Percentiles rank a stretch among this genome's conserved stretches.
Evolutionary conservation across 1,140 invertebrate species (phyloP).

Genomic region (Gonioctena quinquepunctata): DNA sequence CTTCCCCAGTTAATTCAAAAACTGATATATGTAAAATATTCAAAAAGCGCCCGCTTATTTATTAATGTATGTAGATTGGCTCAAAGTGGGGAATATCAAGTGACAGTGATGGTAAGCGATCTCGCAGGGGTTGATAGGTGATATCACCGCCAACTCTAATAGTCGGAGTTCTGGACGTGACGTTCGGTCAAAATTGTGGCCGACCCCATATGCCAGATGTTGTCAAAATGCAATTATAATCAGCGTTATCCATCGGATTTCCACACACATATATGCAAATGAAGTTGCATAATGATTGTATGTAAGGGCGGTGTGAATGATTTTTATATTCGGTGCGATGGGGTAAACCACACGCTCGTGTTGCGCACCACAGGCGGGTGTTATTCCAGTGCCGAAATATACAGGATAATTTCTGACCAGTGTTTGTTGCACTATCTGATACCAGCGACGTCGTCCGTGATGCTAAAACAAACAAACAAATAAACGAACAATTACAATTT

Average conservation of each 20-base stretch:
- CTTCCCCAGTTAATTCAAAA: background rate
- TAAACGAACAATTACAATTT: no score
- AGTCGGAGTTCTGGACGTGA: background rate
- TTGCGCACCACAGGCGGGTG: no score
- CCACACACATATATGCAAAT: constrained; percentile 7
- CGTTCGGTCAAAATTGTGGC: background rate
- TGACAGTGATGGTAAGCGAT: constrained; percentile 1
- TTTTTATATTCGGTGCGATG: background rate
- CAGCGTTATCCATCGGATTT: constrained; percentile 3
- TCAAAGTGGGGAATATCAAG: constrained; percentile 8
- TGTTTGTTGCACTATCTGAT: no score
- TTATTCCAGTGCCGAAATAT: no score
- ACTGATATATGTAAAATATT: constrained; percentile 3
- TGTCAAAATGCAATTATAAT: constrained; percentile 10
- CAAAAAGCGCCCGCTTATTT: constrained; percentile 10
- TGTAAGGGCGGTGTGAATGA: background rate
- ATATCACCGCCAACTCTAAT: background rate
- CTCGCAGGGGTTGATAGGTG: constrained; percentile 10
- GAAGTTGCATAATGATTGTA: background rate
- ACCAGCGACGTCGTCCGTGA: no score
- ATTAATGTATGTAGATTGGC: constrained; percentile 11
- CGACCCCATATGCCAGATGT: background rate
- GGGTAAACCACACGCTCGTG: background rate
- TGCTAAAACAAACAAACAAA: no score
- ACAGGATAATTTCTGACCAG: no score